phyloP scores from a whole-genome alignment of 1,140 invertebrate genomes.

The Cryptotermes secundus region DNA sequence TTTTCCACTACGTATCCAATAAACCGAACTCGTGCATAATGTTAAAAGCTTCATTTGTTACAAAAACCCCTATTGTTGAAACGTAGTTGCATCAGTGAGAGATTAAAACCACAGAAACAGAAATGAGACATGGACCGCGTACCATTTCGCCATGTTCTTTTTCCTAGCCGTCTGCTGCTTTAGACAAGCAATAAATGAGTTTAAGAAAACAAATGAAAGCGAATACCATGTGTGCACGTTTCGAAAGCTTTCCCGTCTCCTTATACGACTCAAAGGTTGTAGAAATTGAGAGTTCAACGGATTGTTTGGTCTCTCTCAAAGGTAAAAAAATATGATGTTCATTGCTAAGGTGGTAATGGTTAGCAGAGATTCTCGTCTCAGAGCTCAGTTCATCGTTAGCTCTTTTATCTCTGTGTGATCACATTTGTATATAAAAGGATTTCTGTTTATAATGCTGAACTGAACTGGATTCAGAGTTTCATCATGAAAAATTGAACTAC shows the following conservation, averaged over 20 bases:
- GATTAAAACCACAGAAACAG: neutral
- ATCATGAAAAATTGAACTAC: neutral
- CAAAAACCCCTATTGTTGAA: no score
- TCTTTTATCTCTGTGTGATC: neutral
- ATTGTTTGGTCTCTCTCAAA: neutral
- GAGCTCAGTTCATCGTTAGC: neutral
- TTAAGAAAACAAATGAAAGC: conserved; percentile 6
- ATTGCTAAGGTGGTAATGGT: neutral
- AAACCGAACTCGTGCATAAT: no score
- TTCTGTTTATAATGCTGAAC: neutral
- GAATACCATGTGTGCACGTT: neutral
- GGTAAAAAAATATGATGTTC: neutral
- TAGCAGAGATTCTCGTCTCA: neutral
- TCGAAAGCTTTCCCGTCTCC: neutral
- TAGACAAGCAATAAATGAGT: neutral
- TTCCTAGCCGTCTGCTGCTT: neutral
- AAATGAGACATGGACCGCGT: neutral
- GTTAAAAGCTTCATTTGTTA: no score
- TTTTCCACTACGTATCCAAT: no score
- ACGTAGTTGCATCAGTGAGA: neutral
- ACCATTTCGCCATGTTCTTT: neutral
- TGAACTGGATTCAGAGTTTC: neutral
- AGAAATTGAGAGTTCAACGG: neutral
- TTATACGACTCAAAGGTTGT: neutral
- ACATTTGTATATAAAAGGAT: neutral